Percentiles rank a stretch among this genome's conserved stretches.
phyloP scores from a whole-genome alignment of 37 sponge, comb jelly and placozoan species.

The Theonella swinhoei region DNA sequence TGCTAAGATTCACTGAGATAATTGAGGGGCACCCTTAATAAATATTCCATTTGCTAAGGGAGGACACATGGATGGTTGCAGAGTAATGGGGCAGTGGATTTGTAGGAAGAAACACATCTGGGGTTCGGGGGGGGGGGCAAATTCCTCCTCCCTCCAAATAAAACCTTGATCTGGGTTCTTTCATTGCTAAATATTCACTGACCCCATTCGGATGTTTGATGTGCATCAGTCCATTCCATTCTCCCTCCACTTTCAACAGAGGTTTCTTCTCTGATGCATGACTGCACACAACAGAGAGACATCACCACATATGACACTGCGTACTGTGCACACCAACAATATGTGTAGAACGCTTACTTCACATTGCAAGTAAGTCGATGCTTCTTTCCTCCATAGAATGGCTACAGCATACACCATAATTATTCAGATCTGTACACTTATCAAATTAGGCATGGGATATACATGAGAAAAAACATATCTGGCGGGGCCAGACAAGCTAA shows the following conservation, averaged over 20 bases:
- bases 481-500: no score
- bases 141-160: no score
- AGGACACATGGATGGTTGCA: no score
- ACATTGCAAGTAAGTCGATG: slow-evolving; percentile 84
- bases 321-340: not conserved
- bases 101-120: no score
- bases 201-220: slow-evolving; percentile 76
- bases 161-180: no score
- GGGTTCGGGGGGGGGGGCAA: no score
- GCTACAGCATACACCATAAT: slow-evolving; percentile 35
- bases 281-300: slow-evolving; percentile 43
- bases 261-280: slow-evolving; percentile 77
- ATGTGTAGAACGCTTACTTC: slow-evolving; percentile 34
- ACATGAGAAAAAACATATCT: no score
- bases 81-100: no score
- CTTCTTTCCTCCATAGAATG: slow-evolving; percentile 93
- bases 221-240: slow-evolving; percentile 98
- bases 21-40: not conserved
- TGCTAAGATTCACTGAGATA: not conserved
- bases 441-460: no score
- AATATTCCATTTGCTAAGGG: no score
- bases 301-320: not conserved
- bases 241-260: slow-evolving; percentile 86
- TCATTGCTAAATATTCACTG: no score
- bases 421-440: no score